Evolutionary conservation across 2,113 vertebrate genomes (phyloP).

Genomic region (Struthio camelus): DNA sequence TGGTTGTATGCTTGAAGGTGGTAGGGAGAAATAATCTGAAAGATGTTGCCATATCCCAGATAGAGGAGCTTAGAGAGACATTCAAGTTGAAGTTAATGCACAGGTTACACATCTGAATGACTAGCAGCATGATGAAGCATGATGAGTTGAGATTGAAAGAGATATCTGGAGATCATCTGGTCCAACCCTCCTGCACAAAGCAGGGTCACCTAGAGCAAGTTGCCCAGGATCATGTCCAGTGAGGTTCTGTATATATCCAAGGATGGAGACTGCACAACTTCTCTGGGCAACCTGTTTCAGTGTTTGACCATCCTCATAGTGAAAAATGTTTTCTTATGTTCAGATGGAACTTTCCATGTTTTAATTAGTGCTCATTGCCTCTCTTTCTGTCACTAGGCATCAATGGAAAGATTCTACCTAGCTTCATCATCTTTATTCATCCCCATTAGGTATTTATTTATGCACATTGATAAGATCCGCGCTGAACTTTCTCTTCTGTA

Average conservation of each 20-base stretch:
- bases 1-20: not conserved
- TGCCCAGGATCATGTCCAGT: no score
- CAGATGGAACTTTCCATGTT: not conserved
- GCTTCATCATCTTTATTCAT: not conserved
- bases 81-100: not conserved
- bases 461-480: not conserved
- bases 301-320: no score
- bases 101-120: not conserved
- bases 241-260: no score
- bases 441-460: not conserved
- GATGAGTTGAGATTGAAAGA: no score
- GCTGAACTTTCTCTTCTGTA: not conserved
- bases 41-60: not conserved
- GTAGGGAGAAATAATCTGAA: not conserved
- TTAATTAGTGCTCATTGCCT: not conserved
- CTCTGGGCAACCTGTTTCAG: no score
- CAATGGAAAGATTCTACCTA: not conserved
- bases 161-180: no score
- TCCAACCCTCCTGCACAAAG: no score
- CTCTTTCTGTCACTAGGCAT: not conserved
- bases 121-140: not conserved
- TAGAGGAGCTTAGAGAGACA: not conserved
- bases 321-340: not conserved
- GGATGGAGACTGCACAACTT: no score
- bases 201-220: no score